A percentile compares a stretch with the other conserved stretches of the same genome.
Conservation (phyloP, 1,140 invertebrate genomes). For the Adoxophyes honmai region DNA sequence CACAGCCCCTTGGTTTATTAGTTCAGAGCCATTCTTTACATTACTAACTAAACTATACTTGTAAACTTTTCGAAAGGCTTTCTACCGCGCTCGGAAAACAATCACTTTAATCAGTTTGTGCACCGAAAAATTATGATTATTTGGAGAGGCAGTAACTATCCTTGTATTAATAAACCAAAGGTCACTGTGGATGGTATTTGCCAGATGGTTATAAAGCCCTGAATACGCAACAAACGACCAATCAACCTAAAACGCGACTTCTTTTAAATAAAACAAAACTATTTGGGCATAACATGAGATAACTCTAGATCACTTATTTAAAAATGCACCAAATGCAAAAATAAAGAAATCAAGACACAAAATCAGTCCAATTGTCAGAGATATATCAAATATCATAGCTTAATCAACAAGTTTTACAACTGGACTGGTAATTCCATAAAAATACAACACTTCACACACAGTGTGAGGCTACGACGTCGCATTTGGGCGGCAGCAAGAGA, state of each 20-base stretch:
- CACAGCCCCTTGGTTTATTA: too few species aligned
- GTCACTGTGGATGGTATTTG: background rate
- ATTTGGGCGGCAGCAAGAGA: background rate
- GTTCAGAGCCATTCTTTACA: too few species aligned
- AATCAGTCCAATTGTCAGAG: background rate
- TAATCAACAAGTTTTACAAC: constrained; percentile 13
- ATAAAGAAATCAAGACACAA: background rate
- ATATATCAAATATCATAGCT: constrained; percentile 13
- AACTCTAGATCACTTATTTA: background rate
- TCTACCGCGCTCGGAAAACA: too few species aligned
- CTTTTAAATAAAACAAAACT: constrained; percentile 51
- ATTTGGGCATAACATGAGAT: constrained; percentile 22
- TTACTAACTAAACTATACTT: too few species aligned
- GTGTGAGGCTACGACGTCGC: background rate
- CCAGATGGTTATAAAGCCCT: constrained; percentile 24
- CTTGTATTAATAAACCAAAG: too few species aligned
- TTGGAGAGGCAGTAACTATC: too few species aligned
- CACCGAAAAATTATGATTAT: too few species aligned
- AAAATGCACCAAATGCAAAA: constrained; percentile 5
- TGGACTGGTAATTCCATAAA: constrained; percentile 1
- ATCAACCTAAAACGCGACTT: constrained; percentile 59
- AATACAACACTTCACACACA: constrained; percentile 7
- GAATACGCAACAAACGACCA: constrained; percentile 31
- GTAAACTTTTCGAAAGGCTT: too few species aligned
- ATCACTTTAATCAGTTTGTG: too few species aligned